Evolutionary conservation across 2,888 invertebrate species (phyloP).

Genomic region (Palloptera scutellata): DNA sequence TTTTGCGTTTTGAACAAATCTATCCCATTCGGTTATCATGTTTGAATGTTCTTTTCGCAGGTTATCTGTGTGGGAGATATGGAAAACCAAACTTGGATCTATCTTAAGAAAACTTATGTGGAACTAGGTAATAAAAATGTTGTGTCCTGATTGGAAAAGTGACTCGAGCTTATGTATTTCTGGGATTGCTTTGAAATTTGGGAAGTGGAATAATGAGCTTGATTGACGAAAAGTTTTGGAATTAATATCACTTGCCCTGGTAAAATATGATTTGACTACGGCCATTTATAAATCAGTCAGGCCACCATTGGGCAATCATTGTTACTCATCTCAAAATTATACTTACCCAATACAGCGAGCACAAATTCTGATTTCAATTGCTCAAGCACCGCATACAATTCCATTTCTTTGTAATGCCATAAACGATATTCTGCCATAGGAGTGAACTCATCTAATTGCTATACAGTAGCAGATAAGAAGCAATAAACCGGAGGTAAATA

Average conservation of each 20-base stretch:
- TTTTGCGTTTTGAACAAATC: conserved; percentile 44
- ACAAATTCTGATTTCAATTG: conserved; percentile 77
- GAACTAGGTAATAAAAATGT: too few relatives aligned
- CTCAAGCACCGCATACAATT: conserved; percentile 79
- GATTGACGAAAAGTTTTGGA: too few relatives aligned
- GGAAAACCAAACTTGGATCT: too few relatives aligned
- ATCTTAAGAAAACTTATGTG: too few relatives aligned
- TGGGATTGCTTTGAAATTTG: too few relatives aligned
- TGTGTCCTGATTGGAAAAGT: too few relatives aligned
- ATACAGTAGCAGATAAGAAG: neutral
- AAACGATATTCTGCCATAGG: conserved; percentile 86
- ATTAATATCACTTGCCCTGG: too few relatives aligned
- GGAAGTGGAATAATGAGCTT: too few relatives aligned
- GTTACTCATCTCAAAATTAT: neutral
- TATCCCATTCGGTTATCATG: conserved; percentile 50
- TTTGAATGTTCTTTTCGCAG: conserved; percentile 43
- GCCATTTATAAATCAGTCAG: too few relatives aligned
- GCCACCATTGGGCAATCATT: too few relatives aligned
- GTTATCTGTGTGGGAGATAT: conserved; percentile 60
- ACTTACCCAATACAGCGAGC: conserved; percentile 48
- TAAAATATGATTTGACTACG: too few relatives aligned
- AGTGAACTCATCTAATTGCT: conserved; percentile 74
- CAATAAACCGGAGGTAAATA: neutral
- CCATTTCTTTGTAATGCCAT: conserved; percentile 84
- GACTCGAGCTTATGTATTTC: too few relatives aligned